These are phyloP conservation scores for Leptinotarsa texana DNA, from an alignment of 1,140 invertebrate genomes.

Conservation along the genomic window DNA sequence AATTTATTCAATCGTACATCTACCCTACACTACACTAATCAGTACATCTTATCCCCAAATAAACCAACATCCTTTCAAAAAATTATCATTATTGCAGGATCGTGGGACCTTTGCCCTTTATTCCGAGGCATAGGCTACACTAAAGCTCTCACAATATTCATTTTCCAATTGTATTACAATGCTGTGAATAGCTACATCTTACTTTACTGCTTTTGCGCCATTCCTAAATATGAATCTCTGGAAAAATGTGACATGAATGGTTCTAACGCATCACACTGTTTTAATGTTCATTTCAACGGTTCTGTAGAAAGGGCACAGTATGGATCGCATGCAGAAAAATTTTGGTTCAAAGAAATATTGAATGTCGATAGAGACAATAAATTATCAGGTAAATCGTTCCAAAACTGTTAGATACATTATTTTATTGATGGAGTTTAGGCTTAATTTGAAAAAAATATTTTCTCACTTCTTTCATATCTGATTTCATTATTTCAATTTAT, in stretches of 20 bases:
- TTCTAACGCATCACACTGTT: not conserved
- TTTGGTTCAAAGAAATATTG: slow-evolving; percentile 16
- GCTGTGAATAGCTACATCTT: slow-evolving; percentile 9
- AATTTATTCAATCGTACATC: no score
- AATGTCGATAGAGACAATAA: not conserved
- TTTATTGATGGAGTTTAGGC: no score
- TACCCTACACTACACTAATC: no score
- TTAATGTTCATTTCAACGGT: not conserved
- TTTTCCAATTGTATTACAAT: slow-evolving; percentile 17
- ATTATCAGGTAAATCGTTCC: not conserved
- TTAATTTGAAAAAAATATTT: no score
- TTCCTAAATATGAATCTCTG: not conserved
- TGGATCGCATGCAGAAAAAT: slow-evolving; percentile 8
- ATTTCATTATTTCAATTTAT: no score
- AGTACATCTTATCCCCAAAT: no score
- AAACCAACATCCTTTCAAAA: no score
- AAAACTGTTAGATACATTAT: no score
- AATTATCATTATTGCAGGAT: not conserved
- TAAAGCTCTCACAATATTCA: not conserved
- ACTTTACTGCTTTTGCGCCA: slow-evolving; percentile 11
- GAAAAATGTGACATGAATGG: not conserved
- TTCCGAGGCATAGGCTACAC: slow-evolving; percentile 17
- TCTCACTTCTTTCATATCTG: no score
- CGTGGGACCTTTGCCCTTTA: slow-evolving; percentile 18
- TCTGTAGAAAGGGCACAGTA: not conserved